A percentile compares a stretch with the other conserved stretches of the same genome.
Conservation (phyloP, 2,888 invertebrate species). For the Nezara viridula region DNA sequence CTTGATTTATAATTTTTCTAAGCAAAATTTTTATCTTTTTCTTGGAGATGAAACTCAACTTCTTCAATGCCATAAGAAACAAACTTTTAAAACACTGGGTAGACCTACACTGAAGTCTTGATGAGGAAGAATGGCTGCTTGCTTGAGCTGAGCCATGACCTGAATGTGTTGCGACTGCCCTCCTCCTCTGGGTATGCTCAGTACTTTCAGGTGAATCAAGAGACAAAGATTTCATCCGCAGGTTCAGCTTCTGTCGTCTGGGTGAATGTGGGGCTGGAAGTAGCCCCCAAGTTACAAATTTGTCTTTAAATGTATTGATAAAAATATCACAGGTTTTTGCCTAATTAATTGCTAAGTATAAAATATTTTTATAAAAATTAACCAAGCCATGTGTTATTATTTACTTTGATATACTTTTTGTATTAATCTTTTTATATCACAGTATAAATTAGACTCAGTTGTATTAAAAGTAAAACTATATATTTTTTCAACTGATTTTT, state of each 20-base stretch:
- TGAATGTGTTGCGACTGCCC: constrained; percentile 68
- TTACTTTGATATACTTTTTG: not conserved
- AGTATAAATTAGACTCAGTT: not conserved
- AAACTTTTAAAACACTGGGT: not conserved
- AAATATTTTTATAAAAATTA: not conserved
- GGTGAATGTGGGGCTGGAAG: constrained; percentile 93
- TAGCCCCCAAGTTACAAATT: constrained; percentile 48
- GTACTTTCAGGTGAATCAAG: constrained; percentile 96
- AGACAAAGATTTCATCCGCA: constrained; percentile 97
- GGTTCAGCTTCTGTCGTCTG: constrained; percentile 93
- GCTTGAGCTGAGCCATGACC: constrained; percentile 67
- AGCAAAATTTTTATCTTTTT: not conserved
- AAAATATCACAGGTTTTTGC: constrained; percentile 4
- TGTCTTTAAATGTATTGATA: constrained; percentile 9
- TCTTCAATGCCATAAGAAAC: constrained; percentile 31
- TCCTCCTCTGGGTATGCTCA: constrained; percentile 83
- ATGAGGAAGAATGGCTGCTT: constrained; percentile 74
- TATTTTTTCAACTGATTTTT: not conserved
- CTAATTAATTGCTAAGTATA: not conserved
- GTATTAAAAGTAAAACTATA: not conserved
- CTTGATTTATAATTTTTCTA: not conserved
- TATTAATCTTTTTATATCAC: not conserved
- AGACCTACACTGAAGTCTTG: constrained; percentile 75
- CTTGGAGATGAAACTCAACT: constrained; percentile 36
- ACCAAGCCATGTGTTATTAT: not conserved